Evolutionary conservation across 2,113 vertebrate genomes (phyloP).

Genomic region (Corythaixoides concolor): DNA sequence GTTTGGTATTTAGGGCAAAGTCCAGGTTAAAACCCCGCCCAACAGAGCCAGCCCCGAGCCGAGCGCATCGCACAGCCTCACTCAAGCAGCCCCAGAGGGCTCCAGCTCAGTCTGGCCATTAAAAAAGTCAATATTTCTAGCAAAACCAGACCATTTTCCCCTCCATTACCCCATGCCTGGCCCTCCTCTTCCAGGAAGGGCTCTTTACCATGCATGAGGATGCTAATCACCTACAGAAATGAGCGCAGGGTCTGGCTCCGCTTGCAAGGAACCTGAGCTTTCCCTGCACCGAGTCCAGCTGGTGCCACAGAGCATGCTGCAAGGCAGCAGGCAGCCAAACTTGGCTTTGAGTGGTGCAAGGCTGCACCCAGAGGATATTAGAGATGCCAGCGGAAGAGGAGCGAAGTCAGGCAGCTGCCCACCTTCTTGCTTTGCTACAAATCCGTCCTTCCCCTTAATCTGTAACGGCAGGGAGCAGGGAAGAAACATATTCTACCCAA

Average conservation of each 20-base stretch:
- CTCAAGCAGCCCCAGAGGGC: background rate
- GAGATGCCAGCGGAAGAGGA: background rate
- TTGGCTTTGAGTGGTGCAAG: background rate
- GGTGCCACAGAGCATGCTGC: background rate
- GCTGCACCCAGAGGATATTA: background rate
- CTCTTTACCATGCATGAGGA: background rate
- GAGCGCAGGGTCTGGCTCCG: background rate
- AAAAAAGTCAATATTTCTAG: slow-evolving; percentile 39
- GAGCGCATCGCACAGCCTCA: background rate
- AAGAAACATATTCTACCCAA: background rate
- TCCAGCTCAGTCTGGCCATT: slow-evolving; percentile 6
- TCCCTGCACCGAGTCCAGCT: background rate
- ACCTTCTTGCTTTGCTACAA: background rate
- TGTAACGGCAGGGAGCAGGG: background rate
- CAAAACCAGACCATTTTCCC: background rate
- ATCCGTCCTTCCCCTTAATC: background rate
- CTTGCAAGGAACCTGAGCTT: background rate
- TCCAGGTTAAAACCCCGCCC: background rate
- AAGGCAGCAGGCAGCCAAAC: background rate
- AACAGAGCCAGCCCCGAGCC: background rate
- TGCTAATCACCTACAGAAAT: background rate
- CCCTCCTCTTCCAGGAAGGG: background rate
- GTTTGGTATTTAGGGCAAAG: background rate
- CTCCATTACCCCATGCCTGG: background rate
- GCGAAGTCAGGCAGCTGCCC: background rate